A percentile compares a stretch with the other conserved stretches of the same genome.
These are phyloP conservation scores for Varroa destructor DNA, from an alignment of 1,140 invertebrate genomes.

Conservation along the genomic window DNA sequence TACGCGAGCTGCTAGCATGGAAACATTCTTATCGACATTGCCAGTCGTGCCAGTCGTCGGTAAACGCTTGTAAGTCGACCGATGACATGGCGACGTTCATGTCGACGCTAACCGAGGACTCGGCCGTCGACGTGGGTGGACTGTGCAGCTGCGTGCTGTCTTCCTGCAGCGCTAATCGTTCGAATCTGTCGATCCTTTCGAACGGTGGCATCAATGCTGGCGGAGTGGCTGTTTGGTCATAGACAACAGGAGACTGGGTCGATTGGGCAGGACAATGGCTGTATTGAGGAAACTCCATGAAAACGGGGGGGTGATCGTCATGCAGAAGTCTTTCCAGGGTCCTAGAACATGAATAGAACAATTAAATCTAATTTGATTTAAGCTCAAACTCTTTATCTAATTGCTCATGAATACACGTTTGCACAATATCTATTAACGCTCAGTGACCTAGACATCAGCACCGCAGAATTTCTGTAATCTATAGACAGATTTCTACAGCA, in stretches of 20 bases:
- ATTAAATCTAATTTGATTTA: not conserved
- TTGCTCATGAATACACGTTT: not conserved
- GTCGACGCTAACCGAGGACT: not conserved
- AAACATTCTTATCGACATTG: not conserved
- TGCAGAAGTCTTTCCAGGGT: not conserved
- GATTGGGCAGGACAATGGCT: not conserved
- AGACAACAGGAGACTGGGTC: not conserved
- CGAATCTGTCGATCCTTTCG: not conserved
- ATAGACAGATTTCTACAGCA: not conserved
- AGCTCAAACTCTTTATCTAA: not conserved
- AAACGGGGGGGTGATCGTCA: not conserved
- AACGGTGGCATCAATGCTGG: not conserved
- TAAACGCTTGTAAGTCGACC: slow-evolving; percentile 12
- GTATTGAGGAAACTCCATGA: not conserved
- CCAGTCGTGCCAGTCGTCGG: slow-evolving; percentile 20
- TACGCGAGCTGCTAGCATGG: no score
- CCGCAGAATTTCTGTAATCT: not conserved
- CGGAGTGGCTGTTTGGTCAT: not conserved
- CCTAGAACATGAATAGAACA: not conserved
- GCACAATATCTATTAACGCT: not conserved
- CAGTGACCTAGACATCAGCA: not conserved
- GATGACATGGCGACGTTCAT: not conserved
- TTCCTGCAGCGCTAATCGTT: slow-evolving; percentile 15
- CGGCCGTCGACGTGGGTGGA: no score
- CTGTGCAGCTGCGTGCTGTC: not conserved